Evolutionary conservation across 2,113 vertebrate genomes (phyloP).

Genomic region (Aldabrachelys gigantea): DNA sequence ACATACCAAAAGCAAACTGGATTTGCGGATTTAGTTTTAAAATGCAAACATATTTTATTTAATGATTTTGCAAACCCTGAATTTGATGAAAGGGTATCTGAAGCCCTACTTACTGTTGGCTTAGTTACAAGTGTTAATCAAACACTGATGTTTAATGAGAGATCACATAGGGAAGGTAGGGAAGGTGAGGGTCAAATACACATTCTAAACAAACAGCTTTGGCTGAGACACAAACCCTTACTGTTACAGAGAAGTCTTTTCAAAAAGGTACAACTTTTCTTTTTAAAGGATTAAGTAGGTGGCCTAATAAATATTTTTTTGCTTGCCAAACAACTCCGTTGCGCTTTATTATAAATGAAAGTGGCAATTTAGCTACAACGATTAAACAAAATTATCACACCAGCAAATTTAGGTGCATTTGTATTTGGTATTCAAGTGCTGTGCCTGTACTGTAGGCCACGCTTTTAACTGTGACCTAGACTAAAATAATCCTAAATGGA

Average conservation of each 20-base stretch:
- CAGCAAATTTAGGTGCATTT: neutral
- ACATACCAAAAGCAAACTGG: neutral
- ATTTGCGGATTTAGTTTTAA: neutral
- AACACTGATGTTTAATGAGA: constrained; percentile 30
- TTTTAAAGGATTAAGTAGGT: neutral
- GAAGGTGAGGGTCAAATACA: constrained; percentile 4
- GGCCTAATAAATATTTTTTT: neutral
- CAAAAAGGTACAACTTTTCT: neutral
- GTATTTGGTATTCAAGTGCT: neutral
- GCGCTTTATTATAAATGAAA: neutral
- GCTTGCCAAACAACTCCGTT: constrained; percentile 2
- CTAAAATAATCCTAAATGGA: neutral
- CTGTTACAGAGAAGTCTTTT: neutral
- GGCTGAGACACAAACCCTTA: neutral
- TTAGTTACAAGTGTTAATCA: constrained; percentile 8
- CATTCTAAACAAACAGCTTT: constrained; percentile 6
- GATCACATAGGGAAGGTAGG: neutral
- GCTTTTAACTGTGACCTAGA: no score
- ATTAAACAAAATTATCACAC: neutral
- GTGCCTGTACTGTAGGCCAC: rapidly evolving
- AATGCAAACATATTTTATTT: constrained; percentile 20
- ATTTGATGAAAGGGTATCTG: constrained; percentile 30
- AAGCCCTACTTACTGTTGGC: constrained; percentile 36
- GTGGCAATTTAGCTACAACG: neutral
- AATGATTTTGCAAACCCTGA: constrained; percentile 42